phyloP scores from a whole-genome alignment of 92 coral and sea anemone genomes.

The Paragorgia papillata region DNA sequence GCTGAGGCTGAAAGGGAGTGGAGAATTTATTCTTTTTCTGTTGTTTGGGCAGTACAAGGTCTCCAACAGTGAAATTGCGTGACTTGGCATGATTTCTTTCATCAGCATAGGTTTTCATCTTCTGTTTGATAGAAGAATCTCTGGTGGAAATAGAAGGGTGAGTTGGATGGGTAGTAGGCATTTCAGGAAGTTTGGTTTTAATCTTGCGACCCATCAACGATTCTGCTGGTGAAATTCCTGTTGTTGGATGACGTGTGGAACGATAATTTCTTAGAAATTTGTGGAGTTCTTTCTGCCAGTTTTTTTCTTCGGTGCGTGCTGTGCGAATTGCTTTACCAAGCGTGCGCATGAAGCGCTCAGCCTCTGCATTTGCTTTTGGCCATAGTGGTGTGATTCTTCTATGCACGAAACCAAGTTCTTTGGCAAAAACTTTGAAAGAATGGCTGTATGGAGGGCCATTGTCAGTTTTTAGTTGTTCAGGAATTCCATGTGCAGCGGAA shows the following conservation, averaged over 20 bases:
- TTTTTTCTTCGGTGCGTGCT: constrained; percentile 13
- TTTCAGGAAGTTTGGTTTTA: constrained; percentile 25
- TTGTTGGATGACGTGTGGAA: constrained; percentile 39
- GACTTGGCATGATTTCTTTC: constrained; percentile 17
- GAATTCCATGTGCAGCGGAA: constrained; percentile 40
- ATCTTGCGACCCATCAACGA: constrained; percentile 23
- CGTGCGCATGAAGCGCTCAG: constrained; percentile 33
- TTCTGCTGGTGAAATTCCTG: constrained; percentile 42
- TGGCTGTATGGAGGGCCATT: constrained; percentile 47
- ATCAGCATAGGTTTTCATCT: constrained; percentile 28
- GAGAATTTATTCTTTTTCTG: constrained; percentile 36
- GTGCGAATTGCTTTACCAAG: constrained; percentile 19
- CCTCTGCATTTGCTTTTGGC: constrained; percentile 40
- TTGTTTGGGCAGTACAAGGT: constrained; percentile 42
- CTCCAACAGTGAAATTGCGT: constrained; percentile 25
- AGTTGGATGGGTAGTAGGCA: background rate
- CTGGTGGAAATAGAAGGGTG: constrained; percentile 1
- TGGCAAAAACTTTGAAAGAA: constrained; percentile 31
- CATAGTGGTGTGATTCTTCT: constrained; percentile 38
- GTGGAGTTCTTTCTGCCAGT: constrained; percentile 47
- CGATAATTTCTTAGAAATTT: constrained; percentile 44
- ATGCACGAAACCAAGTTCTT: constrained; percentile 34
- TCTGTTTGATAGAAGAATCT: constrained; percentile 14
- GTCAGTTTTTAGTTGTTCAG: constrained; percentile 43
- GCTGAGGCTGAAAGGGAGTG: constrained; percentile 35